Base-by-base conservation (phyloP, 2,797 vertebrate species). In the Erethizon dorsatum region DNA sequence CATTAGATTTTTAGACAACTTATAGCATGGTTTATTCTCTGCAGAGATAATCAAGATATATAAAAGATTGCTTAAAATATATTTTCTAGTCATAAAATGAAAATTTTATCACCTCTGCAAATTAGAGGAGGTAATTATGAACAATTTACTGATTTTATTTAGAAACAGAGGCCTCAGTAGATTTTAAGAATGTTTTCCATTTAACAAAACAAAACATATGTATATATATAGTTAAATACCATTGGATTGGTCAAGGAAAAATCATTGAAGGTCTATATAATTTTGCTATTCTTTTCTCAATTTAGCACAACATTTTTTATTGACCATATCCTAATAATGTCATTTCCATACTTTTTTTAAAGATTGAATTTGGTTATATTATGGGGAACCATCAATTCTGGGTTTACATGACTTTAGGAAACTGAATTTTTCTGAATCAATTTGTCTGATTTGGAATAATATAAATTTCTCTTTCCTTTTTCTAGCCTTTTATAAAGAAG, bases 401-500 rank as follows among this genome's bases (percentile, higher is more conserved):
- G n/a, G 17, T 83, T 94, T 91, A 50, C 1, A 24, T 69, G 57
- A 45, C 73, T 95, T 86, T 83, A 77, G 87, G 71, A 88, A 88
- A 97, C 9, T 33, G 41, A 65, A 33, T 61, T 93, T 93, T 93
- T 57, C 57, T 54, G 84, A 9, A 57, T 79, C 57, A 83, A 11
- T 91, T 89, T 91, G 61, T 52, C 73, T 92, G 78, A 78, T 95
- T 91, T 86, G 75, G 83, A 91, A 31, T 96, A 22, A 61, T 56
- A 50, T 24, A n/a, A 73, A 90, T 92, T 83, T 79, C 14, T 88
- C 11, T 37, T 1, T 91, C 1, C 5, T 91, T 86, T 63, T 65
- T 92, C 77, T 89, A 75, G 75, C 69, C 1, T 91, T 90, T 26
- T 17, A 73, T 86, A 50, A 87, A 80, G n/a, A 83, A 3, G 47